Conservation (phyloP, 2,888 invertebrate species). For the Limenitis camilla region DNA sequence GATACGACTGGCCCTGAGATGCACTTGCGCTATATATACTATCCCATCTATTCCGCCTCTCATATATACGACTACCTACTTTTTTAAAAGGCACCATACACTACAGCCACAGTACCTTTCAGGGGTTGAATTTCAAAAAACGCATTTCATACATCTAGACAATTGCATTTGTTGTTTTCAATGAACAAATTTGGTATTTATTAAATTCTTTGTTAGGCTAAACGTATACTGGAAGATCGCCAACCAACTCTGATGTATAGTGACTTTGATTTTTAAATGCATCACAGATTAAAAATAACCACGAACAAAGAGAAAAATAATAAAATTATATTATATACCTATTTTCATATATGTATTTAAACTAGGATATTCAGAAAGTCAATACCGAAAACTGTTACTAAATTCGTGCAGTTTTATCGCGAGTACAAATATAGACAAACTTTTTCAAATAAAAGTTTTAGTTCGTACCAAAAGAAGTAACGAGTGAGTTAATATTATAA, state of each 20-base stretch:
- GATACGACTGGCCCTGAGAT: too few relatives aligned
- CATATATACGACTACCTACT: too few relatives aligned
- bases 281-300: slow-evolving; percentile 11
- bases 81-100: too few relatives aligned
- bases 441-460: too few relatives aligned
- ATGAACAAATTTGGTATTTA: neutral
- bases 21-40: too few relatives aligned
- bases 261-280: slow-evolving; percentile 12
- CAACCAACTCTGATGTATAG: slow-evolving; percentile 1
- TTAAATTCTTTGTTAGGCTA: slow-evolving; percentile 3
- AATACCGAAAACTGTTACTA: too few relatives aligned
- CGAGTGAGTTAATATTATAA: too few relatives aligned
- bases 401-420: too few relatives aligned
- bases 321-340: neutral
- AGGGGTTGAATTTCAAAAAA: neutral
- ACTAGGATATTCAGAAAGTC: neutral
- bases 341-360: neutral
- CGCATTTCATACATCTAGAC: neutral
- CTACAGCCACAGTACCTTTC: too few relatives aligned
- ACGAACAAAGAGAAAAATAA: slow-evolving; percentile 1
- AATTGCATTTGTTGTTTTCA: neutral
- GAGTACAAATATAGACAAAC: too few relatives aligned
- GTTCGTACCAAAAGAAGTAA: too few relatives aligned
- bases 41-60: too few relatives aligned
- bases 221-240: slow-evolving; percentile 3